phyloP scores from a whole-genome alignment of 1,140 invertebrate genomes.

The Euglossa dilemma region DNA sequence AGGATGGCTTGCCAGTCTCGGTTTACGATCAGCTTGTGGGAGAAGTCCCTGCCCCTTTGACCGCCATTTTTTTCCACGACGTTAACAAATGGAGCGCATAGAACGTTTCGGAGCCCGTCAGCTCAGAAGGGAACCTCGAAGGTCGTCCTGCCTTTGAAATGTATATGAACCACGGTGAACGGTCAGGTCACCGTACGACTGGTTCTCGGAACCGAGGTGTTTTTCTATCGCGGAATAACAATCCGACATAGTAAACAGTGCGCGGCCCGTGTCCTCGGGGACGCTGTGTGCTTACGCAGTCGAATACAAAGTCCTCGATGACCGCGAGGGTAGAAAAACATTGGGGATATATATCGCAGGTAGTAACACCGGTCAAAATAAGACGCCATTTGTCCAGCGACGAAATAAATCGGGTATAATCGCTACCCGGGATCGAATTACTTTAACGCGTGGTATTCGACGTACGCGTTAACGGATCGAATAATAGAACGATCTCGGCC shows the following conservation, averaged over 20 bases:
- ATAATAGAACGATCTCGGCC: background rate
- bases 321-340: too few species aligned
- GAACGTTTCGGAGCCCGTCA: conserved; percentile 6
- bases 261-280: too few species aligned
- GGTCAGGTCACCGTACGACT: background rate
- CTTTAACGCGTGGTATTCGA: background rate
- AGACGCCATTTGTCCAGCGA: background rate
- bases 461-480: background rate
- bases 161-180: background rate
- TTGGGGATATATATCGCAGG: background rate
- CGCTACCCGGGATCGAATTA: background rate
- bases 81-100: conserved; percentile 26
- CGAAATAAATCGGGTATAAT: background rate
- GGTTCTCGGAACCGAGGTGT: background rate
- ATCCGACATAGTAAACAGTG: background rate
- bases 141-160: background rate
- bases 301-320: too few species aligned
- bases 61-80: conserved; percentile 39
- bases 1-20: conserved; percentile 8
- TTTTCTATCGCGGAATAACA: background rate
- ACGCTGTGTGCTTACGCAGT: too few species aligned
- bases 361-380: background rate
- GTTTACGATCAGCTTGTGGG: conserved; percentile 40
- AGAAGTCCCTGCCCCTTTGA: conserved; percentile 16
- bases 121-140: too few species aligned